Base-by-base conservation (phyloP, 2,888 invertebrate genomes). In the Cartodere bifasciata region DNA sequence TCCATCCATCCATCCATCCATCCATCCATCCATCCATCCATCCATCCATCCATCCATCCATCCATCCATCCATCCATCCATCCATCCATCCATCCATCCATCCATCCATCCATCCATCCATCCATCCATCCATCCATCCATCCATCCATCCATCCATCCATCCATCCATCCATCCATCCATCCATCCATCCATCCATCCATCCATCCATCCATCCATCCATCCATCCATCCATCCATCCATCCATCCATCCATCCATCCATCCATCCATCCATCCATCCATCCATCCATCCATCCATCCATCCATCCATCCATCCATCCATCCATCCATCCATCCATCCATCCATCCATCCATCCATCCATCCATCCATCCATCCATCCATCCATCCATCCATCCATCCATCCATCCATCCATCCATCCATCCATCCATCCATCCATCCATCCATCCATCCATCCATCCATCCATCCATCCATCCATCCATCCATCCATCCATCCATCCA, bases 1-100 rank as follows among this genome's bases (percentile, higher is more conserved):
- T 27, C 27, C 27, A 27, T 27, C 27, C 27, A 27, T 27, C 27
- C 27, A 27, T 27, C 27, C 27, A 27, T 27, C 27, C 27, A 27
- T 27, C 27, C 27, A 27, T 27, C 27, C 27, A 27, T 23, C 24
- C 24, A 23, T 23, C 24, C 24, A 23, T 23, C 24, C 24, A 23
- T 23, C 24, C 27, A 27, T 27, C 27, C 27, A 27, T 27, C 27
- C 27, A 27, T 27, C 27, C 27, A 27, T 27, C 27, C 27, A 27
- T 27, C 27, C 27, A 27, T 27, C 27, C 27, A 27, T 27, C 27
- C 27, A 27, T 27, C 27, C 27, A 27, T 27, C 27, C 27, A 27
- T 27, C 27, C 27, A 27, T 27, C 27, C 27, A 27, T 27, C 27
- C 27, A 27, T 27, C 27, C 27, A 27, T 27, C 27, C 27, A 27